Percentiles rank a stretch among this genome's conserved stretches.
Conservation (phyloP, 2,888 invertebrate species). For the Melanostoma scalare region DNA sequence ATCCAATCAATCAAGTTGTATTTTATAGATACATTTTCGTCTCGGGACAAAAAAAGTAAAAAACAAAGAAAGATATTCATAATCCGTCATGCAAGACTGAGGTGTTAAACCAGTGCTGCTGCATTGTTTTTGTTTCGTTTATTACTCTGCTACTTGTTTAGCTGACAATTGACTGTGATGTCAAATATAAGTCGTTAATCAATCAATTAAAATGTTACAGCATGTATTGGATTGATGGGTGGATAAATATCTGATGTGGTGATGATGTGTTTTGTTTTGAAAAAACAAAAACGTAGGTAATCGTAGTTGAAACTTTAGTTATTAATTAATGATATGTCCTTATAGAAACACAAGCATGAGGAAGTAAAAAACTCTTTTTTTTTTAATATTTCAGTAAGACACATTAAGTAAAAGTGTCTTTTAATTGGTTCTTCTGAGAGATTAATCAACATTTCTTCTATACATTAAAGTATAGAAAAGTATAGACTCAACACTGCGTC, state of each 20-base stretch:
- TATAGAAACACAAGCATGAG: too few relatives aligned
- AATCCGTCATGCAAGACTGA: conserved; percentile 42
- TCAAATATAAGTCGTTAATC: conserved; percentile 19
- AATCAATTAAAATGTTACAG: conserved; percentile 33
- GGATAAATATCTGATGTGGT: conserved; percentile 6
- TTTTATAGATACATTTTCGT: conserved; percentile 1
- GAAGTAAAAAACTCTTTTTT: too few relatives aligned
- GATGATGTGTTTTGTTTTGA: conserved; percentile 2
- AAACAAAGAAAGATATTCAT: conserved; percentile 20
- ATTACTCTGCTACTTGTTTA: conserved; percentile 24
- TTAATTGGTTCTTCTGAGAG: too few relatives aligned
- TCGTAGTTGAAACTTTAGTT: too few relatives aligned
- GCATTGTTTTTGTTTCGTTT: conserved; percentile 33
- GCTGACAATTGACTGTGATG: conserved; percentile 47
- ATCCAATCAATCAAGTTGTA: conserved; percentile 39
- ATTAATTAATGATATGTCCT: too few relatives aligned
- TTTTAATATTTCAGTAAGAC: too few relatives aligned
- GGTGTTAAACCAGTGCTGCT: conserved; percentile 33
- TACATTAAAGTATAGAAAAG: too few relatives aligned
- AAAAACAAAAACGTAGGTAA: neutral
- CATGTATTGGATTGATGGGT: conserved; percentile 33
- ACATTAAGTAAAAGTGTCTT: too few relatives aligned
- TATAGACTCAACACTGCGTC: too few relatives aligned
- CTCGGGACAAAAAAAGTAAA: conserved; percentile 38
- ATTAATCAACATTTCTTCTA: too few relatives aligned